Evolutionary conservation across 2,113 vertebrate genomes (phyloP), one percentile per base, ranked within the genome.

Genomic region (Limanda limanda): DNA sequence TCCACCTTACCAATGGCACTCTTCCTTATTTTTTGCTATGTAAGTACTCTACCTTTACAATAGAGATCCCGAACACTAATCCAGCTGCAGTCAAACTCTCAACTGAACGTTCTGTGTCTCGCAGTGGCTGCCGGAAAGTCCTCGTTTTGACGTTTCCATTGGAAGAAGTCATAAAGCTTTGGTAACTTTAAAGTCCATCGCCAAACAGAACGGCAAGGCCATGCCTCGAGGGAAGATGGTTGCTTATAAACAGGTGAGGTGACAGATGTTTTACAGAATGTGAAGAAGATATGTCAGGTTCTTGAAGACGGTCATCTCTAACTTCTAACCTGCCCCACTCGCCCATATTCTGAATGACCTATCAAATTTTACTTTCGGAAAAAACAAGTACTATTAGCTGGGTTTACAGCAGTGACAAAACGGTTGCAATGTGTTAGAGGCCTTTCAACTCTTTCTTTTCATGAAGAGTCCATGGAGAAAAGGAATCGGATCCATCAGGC

Each of bases 121-220:
- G 52, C 37, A 98, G 96, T 98, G 96, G 97, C 92, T 98, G 71
- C 97, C 97, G 0, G 97, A 98, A 86, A 98, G 97, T 15, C 96
- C 96, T 20, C 95, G 96, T 54, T 98, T 97, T 1, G 95, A 98
- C 1, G 92, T 97, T 2, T 83, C 97, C 35, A 94, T 90, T 0
- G 97, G 97, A 57, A 96, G 95, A 75, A 92, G 91, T 60, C 94
- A 96, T 5, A 96, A 95, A 64, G 97, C 97, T 1, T 77, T 97
- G 0, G 94, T 91, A 62, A 97, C 96, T 3, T 70, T 98, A n/a
- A 90, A 88, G 74, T 86, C 93, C 71, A 97, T 98, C 5, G 97
- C 97, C 0, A 93, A 94, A 0, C 95, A 97, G 14, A 98, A 98
- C 0, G 95, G 96, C 18, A 96, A 94, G 25, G 91, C 93, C 0